These are phyloP conservation scores for Calcarius lapponicus DNA, from an alignment of 2,797 vertebrate species.

Conservation along the genomic window DNA sequence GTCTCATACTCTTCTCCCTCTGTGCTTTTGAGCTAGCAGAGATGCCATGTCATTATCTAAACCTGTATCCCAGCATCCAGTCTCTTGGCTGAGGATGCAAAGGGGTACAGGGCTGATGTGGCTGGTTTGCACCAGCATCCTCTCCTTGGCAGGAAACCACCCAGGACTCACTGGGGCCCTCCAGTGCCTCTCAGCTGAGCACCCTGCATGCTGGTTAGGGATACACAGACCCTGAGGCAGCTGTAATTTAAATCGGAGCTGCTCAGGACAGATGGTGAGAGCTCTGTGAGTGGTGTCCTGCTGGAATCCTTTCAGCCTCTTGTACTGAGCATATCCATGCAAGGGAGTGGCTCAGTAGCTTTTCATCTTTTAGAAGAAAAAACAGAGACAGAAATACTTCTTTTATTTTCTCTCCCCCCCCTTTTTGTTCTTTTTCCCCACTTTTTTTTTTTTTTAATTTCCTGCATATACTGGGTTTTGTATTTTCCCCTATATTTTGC, in stretches of 20 bases:
- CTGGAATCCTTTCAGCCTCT: constrained; percentile 34
- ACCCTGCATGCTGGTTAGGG: not conserved
- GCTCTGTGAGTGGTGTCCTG: not conserved
- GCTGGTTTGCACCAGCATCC: not conserved
- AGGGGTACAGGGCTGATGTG: not conserved
- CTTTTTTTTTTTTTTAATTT: not conserved
- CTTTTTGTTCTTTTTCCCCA: not conserved
- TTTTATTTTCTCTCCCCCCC: not conserved
- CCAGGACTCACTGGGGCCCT: rapidly evolving
- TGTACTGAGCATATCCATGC: not conserved
- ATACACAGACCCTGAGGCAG: not conserved
- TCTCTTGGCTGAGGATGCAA: not conserved
- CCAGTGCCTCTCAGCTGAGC: not conserved
- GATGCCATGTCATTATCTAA: rapidly evolving
- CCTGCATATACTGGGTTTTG: constrained; percentile 23
- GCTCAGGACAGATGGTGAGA: not conserved
- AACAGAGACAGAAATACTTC: not conserved
- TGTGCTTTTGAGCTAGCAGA: not conserved
- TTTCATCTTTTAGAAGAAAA: constrained; percentile 13
- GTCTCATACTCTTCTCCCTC: not conserved
- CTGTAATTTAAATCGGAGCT: not conserved
- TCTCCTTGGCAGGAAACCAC: not conserved
- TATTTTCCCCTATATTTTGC: constrained; percentile 48
- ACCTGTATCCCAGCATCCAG: not conserved
- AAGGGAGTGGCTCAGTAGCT: not conserved